These are phyloP conservation scores for Drosophila bipectinata DNA, from an alignment of 1,140 invertebrate genomes.

Conservation along the genomic window DNA sequence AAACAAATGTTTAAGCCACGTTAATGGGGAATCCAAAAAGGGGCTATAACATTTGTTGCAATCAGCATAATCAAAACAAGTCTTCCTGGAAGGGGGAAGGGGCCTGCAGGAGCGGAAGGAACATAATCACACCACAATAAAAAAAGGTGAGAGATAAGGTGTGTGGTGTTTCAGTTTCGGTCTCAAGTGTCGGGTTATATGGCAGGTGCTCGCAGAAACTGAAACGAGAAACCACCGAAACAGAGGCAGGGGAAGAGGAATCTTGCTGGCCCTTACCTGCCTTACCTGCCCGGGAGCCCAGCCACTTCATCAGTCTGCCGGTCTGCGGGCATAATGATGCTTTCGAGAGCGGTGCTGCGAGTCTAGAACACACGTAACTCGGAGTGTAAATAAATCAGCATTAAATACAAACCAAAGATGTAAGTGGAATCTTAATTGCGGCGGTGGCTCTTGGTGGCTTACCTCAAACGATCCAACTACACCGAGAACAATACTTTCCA, in stretches of 20 bases:
- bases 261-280: neutral
- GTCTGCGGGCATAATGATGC: conserved; percentile 39
- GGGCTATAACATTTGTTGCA: conserved; percentile 68
- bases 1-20: conserved; percentile 71
- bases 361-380: conserved; percentile 37
- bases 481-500: neutral
- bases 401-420: conserved; percentile 45
- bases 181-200: conserved; percentile 44
- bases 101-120: neutral
- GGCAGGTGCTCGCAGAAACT: conserved; percentile 40
- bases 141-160: conserved; percentile 2
- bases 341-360: conserved; percentile 20
- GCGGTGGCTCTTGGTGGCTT: conserved; percentile 1
- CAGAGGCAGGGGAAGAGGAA: neutral
- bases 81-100: conserved; percentile 1
- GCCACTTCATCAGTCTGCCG: conserved; percentile 42
- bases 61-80: conserved; percentile 79
- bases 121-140: conserved; percentile 33
- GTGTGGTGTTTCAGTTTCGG: conserved; percentile 39
- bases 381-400: conserved; percentile 49
- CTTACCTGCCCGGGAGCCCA: conserved; percentile 5
- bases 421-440: conserved; percentile 40
- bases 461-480: conserved; percentile 15
- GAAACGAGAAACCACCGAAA: conserved; percentile 31
- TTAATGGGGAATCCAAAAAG: conserved; percentile 20